These are phyloP conservation scores for Drosophila biarmipes DNA, from an alignment of 1,140 invertebrate genomes.

Conservation along the genomic window DNA sequence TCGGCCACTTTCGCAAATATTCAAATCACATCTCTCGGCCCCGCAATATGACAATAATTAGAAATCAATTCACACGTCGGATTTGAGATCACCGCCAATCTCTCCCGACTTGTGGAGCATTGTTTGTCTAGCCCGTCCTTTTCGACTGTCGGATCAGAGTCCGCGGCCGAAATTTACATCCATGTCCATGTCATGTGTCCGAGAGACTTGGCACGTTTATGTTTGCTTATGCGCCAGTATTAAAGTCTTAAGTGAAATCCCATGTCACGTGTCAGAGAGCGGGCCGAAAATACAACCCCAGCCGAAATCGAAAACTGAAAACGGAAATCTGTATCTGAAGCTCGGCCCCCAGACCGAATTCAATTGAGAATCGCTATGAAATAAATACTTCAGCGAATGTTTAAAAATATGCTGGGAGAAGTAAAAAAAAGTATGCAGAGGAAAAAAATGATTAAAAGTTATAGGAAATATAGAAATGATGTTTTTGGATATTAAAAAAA, in stretches of 20 bases:
- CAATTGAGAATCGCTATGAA: constrained; percentile 73
- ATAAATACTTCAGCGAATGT: constrained; percentile 62
- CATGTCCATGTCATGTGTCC: constrained; percentile 75
- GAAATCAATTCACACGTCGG: constrained; percentile 77
- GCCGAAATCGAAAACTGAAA: constrained; percentile 40
- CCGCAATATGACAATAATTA: constrained; percentile 57
- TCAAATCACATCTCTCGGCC: constrained; percentile 21
- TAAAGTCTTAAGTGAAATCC: constrained; percentile 81
- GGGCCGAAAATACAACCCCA: constrained; percentile 27
- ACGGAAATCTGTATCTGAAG: constrained; percentile 39
- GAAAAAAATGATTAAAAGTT: not conserved
- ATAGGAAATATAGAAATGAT: too few species aligned
- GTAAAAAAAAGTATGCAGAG: constrained; percentile 25
- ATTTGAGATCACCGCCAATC: constrained; percentile 43
- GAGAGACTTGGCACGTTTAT: constrained; percentile 75
- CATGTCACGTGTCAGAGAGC: constrained; percentile 77
- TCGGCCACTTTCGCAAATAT: constrained; percentile 46
- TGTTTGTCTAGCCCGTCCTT: constrained; percentile 68
- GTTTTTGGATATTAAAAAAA: too few species aligned
- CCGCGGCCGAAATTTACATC: constrained; percentile 44
- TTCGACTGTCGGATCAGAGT: constrained; percentile 71
- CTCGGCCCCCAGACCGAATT: constrained; percentile 52
- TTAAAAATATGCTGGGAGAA: constrained; percentile 53
- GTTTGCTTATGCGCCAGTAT: constrained; percentile 72
- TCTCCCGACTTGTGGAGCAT: constrained; percentile 26